Percentiles rank a stretch among this genome's conserved stretches.
phyloP scores from a whole-genome alignment of 2,888 invertebrate genomes.

The Bombyx huttoni region DNA sequence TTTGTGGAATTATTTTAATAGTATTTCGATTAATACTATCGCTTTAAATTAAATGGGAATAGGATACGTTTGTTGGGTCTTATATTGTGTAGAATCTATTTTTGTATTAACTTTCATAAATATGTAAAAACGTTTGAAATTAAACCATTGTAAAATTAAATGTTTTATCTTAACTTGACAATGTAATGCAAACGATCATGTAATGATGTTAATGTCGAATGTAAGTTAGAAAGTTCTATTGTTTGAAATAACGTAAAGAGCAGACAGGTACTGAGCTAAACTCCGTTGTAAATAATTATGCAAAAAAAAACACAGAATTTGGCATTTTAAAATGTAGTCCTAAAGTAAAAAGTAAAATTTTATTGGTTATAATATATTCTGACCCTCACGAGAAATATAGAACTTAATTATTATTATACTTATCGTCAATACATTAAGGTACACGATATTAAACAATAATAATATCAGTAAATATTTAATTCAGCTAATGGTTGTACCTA shows the following conservation, averaged over 20 bases:
- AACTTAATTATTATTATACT: slow-evolving; percentile 1
- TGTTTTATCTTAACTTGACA: background rate
- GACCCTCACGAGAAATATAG: background rate
- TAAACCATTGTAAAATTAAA: too few relatives aligned
- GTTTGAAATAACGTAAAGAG: slow-evolving; percentile 6
- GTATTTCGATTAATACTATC: background rate
- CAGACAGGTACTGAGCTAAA: slow-evolving; percentile 11
- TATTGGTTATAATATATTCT: slow-evolving; percentile 11
- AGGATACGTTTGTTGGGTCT: background rate
- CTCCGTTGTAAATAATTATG: slow-evolving; percentile 23
- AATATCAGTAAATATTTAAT: slow-evolving; percentile 31
- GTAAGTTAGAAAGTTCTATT: background rate
- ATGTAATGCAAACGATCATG: background rate
- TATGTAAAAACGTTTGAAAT: background rate
- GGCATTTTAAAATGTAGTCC: background rate
- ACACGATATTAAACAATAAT: slow-evolving; percentile 54
- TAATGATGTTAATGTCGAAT: background rate
- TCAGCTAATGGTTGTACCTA: slow-evolving; percentile 3
- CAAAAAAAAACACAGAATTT: slow-evolving; percentile 9
- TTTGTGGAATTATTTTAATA: background rate
- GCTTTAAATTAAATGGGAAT: background rate
- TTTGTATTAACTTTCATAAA: background rate
- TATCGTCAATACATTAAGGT: slow-evolving; percentile 36
- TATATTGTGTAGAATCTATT: background rate
- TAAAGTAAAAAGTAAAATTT: background rate